Percentiles rank a stretch among this genome's conserved stretches.
phyloP scores from a whole-genome alignment of 2,113 vertebrate genomes.

The Panthera tigris region DNA sequence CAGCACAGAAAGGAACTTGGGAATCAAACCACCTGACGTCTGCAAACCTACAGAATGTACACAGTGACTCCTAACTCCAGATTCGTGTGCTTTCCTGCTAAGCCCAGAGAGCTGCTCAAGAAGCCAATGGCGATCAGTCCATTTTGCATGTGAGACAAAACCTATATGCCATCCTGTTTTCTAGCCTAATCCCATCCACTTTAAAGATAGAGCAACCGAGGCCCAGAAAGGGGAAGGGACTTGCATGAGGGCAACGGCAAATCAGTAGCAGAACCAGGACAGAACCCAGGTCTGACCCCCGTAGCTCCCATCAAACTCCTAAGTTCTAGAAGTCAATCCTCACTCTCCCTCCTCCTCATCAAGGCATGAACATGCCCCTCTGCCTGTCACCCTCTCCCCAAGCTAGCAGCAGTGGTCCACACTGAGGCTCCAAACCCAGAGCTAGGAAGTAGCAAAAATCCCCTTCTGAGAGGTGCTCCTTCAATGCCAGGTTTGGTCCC shows the following conservation, averaged over 20 bases:
- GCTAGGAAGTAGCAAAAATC: background rate
- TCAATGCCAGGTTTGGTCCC: background rate
- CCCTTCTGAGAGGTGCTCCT: background rate
- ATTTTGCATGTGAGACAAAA: background rate
- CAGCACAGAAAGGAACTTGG: background rate
- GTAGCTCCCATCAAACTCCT: background rate
- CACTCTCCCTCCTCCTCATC: background rate
- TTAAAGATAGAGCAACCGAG: background rate
- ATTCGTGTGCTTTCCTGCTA: background rate
- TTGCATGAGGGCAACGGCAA: background rate
- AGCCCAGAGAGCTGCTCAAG: background rate
- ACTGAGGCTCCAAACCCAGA: background rate
- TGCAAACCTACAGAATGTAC: background rate
- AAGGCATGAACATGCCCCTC: background rate
- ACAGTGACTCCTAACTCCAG: background rate
- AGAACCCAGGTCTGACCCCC: background rate
- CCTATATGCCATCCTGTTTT: background rate
- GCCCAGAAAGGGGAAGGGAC: background rate
- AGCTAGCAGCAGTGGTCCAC: background rate
- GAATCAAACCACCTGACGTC: background rate
- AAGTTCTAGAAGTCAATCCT: background rate
- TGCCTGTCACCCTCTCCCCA: background rate
- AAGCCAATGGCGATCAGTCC: background rate
- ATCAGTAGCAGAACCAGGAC: background rate
- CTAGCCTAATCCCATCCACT: background rate